Conservation (phyloP, 2,797 vertebrate genomes). For the Cuculus canorus region DNA sequence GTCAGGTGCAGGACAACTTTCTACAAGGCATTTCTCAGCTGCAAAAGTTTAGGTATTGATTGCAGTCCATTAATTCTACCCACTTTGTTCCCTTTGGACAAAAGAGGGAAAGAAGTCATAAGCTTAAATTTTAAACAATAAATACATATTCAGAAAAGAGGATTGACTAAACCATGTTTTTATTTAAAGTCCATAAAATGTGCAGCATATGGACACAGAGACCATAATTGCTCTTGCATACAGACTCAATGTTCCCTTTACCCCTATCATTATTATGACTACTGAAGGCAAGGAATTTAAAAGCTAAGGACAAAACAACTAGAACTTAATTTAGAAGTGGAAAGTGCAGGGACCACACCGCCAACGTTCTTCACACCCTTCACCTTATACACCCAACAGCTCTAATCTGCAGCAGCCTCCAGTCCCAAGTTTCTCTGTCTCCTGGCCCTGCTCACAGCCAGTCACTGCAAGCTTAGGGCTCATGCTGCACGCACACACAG, state of each 20-base stretch:
- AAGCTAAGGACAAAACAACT: background rate
- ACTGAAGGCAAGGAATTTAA: background rate
- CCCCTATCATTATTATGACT: background rate
- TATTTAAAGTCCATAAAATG: background rate
- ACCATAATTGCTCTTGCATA: background rate
- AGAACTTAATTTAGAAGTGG: background rate
- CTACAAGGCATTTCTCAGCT: background rate
- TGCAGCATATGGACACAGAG: background rate
- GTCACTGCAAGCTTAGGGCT: background rate
- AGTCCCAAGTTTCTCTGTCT: background rate
- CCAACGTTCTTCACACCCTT: background rate
- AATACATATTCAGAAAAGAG: background rate
- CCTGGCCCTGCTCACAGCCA: background rate
- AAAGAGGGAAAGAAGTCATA: background rate
- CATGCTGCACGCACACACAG: fast-evolving
- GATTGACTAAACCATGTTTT: background rate
- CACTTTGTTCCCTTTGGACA: background rate
- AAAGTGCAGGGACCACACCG: background rate
- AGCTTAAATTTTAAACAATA: background rate
- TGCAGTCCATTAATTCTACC: background rate
- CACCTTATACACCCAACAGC: background rate
- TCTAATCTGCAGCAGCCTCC: background rate
- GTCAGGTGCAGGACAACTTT: background rate
- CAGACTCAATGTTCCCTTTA: background rate
- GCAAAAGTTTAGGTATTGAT: background rate